Conservation (phyloP, 2,888 invertebrate genomes). For the Cheilosia variabilis region DNA sequence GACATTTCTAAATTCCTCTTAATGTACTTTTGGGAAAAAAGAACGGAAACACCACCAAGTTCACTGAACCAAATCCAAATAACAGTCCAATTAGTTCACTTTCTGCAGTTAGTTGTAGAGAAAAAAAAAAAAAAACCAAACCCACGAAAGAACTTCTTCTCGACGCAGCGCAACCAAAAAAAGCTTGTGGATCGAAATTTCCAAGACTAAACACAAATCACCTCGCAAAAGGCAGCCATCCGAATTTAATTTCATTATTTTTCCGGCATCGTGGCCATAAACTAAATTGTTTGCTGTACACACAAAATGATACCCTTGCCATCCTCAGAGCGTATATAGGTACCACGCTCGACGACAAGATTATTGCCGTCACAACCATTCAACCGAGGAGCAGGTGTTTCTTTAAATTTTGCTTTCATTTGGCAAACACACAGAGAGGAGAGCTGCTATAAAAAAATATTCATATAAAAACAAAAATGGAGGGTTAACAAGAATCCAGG, state of each 20-base stretch:
- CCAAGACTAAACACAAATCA: background rate
- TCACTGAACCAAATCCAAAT: conserved; percentile 49
- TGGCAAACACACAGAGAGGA: conserved; percentile 14
- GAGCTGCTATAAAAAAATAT: background rate
- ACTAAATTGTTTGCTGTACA: conserved; percentile 52
- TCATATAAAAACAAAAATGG: background rate
- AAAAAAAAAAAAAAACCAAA: background rate
- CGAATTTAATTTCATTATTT: conserved; percentile 63
- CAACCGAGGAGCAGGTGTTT: conserved; percentile 55
- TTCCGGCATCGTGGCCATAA: conserved; percentile 46
- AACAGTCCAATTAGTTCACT: conserved; percentile 44
- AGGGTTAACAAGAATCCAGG: conserved; percentile 39
- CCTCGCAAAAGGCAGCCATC: background rate
- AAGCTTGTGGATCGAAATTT: conserved; percentile 16
- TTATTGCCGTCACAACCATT: background rate
- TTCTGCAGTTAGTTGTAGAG: background rate
- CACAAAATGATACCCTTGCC: conserved; percentile 27
- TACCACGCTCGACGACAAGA: conserved; percentile 1
- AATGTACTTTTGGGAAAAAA: background rate
- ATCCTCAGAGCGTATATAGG: background rate
- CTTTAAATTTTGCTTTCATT: conserved; percentile 47
- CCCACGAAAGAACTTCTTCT: conserved; percentile 8
- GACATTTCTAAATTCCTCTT: background rate
- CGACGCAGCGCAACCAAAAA: conserved; percentile 11
- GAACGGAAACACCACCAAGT: conserved; percentile 1